Conservation (phyloP, 2,797 vertebrate genomes). For the Pyrocephalus nanus region DNA sequence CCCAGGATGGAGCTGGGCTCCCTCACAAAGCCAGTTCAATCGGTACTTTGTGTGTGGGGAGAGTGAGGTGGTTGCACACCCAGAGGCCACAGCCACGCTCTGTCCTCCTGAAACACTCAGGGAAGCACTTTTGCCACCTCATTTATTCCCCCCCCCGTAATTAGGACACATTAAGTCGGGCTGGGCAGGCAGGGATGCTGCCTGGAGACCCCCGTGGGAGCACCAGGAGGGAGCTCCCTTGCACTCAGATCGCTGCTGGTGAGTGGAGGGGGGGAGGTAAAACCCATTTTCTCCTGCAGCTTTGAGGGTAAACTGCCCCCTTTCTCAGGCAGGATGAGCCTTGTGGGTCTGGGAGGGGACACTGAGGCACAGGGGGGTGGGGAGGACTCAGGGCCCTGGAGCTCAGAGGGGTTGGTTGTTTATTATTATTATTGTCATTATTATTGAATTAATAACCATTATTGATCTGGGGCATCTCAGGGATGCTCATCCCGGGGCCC, state of each 20-base stretch:
- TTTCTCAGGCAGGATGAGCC: neutral
- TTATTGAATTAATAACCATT: too few relatives aligned
- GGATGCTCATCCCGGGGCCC: neutral
- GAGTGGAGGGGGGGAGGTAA: neutral
- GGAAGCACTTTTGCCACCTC: neutral
- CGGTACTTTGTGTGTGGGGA: neutral
- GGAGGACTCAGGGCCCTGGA: accelerated
- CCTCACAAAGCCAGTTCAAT: accelerated
- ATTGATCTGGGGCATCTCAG: neutral
- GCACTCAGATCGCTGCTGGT: neutral
- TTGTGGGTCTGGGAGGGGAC: neutral
- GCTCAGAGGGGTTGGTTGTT: neutral
- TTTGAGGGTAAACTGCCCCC: neutral
- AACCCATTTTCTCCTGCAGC: accelerated
- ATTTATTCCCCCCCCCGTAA: neutral
- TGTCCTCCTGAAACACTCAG: accelerated
- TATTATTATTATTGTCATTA: too few relatives aligned
- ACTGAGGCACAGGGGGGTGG: accelerated
- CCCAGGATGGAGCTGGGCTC: neutral
- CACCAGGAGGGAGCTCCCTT: neutral
- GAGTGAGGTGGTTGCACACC: neutral
- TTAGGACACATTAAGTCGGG: neutral
- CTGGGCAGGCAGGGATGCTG: neutral
- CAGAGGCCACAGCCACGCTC: accelerated
- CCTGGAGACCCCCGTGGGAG: accelerated